Base-by-base conservation (phyloP, 2,113 vertebrate species). In the Notarius lentiginosus region DNA sequence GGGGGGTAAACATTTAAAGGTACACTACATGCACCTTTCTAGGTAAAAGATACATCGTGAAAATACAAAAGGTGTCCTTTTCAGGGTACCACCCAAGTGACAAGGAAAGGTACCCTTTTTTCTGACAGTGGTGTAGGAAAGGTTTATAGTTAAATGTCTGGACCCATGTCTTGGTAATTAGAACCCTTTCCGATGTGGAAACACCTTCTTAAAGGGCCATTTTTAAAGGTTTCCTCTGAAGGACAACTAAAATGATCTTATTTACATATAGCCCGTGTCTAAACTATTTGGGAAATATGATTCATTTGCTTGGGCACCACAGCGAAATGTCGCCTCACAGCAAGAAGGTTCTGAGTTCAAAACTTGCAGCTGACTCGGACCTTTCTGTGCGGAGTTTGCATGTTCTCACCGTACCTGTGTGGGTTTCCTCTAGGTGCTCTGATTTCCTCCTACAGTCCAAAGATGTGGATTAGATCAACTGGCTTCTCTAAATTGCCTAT, bases 251-350 rank as follows among this genome's bases (percentile, higher is more conserved):
- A 66, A 27, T 66, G 4, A 5, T 27, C n/a, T 27, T 66, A 66
- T 27, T 27, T 27, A 66, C 65, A 27, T 12, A 66, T 27, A 60
- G 61, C 61, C 2, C n/a, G 4, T 66, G 65, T 27, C 6, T 12
- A 14, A 66, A 66, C 76, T 86, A 58, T 68, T 83, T 51, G 27
- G 82, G 53, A 72, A 30, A 47, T 85, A 72, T 87, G 88, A 90
- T 86, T 82, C 89, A 87, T 70, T 77, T 41, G 41, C 41, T 41
- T 41, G 41, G 41, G 41, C 41, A 41, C 41, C 41, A 41, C 41
- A 41, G 4, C 4, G 41, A 41, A 41, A 41, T 41, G 41, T 41
- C 41, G 4, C 41, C 41, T 41, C 41, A 41, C 41, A 41, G 41
- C 41, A 41, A 41, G 41, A 41, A 41, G 3, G 41, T 41, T 41